Base-by-base conservation (phyloP, 2,888 invertebrate species). In the Entomobrya proxima region DNA sequence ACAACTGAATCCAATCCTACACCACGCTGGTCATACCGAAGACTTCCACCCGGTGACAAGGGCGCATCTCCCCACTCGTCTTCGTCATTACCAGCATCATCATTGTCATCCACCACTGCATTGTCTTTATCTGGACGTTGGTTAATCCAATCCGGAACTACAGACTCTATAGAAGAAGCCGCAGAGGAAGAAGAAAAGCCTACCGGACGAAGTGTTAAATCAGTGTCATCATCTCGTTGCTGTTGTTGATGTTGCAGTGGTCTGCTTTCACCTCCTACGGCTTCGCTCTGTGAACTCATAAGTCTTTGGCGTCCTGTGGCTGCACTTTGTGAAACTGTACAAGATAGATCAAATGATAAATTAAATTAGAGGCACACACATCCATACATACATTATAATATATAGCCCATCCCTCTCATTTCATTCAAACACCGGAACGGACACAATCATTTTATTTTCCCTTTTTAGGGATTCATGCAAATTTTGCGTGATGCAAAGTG, bases 291-390 rank as follows among this genome's bases (percentile, higher is more conserved):
- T 32, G 61, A 55, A 61, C 44, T 58, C 47, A 61, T 32, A 32
- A 74, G 58, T 44, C 61, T 58, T 44, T 74, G 81, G 37, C 35
- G 74, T 47, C 86, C 83, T 18, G 76, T 76, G 44, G 86, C 82
- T 50, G 86, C 86, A 55, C 86, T 84, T 75, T 79, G 75, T 15
- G 86, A 83, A 83, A 84, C 86, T 86, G 35, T 47, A 72, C 37
- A 64, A 64, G 15, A 64, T 11, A 37, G 18, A 64, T 37, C 55
- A 55, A 27, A 64, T 7, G 37, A 47, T 40, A 30, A 64, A 61
- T 61, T 72, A 44, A 40, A 72, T 79, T 50, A 30, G 69, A 52
- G 69, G 47, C 64, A 37, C n/a, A 35, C 6, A 37, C 35, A 15
- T 15, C 9, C 15, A 61, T 30, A 4, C 15, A 47, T 3, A 47